phyloP scores from a whole-genome alignment of 2,888 invertebrate species.

The Catonia carolina region DNA sequence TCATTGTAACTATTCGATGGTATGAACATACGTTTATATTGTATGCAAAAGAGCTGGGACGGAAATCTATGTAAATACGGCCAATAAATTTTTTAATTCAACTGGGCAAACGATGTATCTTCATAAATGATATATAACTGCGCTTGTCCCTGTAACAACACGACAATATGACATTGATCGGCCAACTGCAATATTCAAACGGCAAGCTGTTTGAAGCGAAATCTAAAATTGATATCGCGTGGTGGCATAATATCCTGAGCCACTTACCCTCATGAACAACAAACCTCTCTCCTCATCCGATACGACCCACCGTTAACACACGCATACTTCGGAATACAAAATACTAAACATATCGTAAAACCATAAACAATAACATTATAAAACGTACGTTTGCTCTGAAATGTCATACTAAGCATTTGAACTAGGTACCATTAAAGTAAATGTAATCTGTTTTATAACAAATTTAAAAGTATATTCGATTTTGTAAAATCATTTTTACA shows the following conservation, averaged over 20 bases:
- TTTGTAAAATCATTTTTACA: no score
- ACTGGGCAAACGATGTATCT: slow-evolving; percentile 9
- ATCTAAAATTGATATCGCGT: slow-evolving; percentile 15
- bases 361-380: no score
- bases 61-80: slow-evolving; percentile 13
- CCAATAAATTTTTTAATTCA: slow-evolving; percentile 9
- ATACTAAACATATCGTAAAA: no score
- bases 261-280: slow-evolving; percentile 2
- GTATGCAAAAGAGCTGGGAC: slow-evolving; percentile 8
- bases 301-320: neutral
- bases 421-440: no score
- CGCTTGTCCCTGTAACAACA: slow-evolving; percentile 5
- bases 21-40: neutral
- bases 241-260: slow-evolving; percentile 12
- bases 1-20: no score
- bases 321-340: neutral
- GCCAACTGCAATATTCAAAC: slow-evolving; percentile 11
- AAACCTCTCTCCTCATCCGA: neutral
- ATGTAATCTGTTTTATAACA: no score
- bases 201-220: slow-evolving; percentile 13
- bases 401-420: no score
- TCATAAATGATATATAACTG: slow-evolving; percentile 10
- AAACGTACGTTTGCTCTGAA: no score
- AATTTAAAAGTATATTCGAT: no score
- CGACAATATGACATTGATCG: slow-evolving; percentile 13